phyloP scores from a whole-genome alignment of 2,797 vertebrate species.

The Ispidina picta region DNA sequence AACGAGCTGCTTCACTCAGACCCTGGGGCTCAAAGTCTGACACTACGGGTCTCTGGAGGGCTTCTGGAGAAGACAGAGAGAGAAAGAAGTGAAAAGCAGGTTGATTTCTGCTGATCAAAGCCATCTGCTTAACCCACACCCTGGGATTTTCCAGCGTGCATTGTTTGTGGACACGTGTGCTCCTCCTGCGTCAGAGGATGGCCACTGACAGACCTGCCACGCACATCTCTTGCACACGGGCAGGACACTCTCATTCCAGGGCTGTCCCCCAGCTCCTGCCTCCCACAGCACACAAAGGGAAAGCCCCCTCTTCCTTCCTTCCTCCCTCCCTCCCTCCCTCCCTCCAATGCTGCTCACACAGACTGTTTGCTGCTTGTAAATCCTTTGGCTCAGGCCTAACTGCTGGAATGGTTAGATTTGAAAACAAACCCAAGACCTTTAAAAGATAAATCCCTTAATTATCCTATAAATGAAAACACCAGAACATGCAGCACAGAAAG shows the following conservation, averaged over 20 bases:
- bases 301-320: background rate
- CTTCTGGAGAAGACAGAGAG: conserved; percentile 78
- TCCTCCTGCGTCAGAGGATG: background rate
- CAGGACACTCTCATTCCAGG: background rate
- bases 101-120: conserved; percentile 26
- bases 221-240: background rate
- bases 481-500: background rate
- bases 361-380: conserved; percentile 25
- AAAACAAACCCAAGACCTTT: conserved; percentile 51
- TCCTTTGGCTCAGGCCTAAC: conserved; percentile 17
- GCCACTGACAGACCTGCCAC: background rate
- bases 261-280: background rate
- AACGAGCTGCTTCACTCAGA: conserved; percentile 93
- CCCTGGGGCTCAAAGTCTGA: conserved; percentile 92
- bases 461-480: conserved; percentile 30
- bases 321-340: background rate
- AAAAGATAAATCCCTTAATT: conserved; percentile 57
- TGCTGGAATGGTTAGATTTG: background rate
- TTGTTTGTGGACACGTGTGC: background rate
- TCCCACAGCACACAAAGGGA: background rate
- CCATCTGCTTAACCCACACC: background rate
- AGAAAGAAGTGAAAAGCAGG: conserved; percentile 45
- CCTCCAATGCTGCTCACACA: background rate
- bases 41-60: conserved; percentile 90
- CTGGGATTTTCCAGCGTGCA: background rate